phyloP scores from a whole-genome alignment of 1,140 invertebrate genomes.

The Phymastichus coffea region DNA sequence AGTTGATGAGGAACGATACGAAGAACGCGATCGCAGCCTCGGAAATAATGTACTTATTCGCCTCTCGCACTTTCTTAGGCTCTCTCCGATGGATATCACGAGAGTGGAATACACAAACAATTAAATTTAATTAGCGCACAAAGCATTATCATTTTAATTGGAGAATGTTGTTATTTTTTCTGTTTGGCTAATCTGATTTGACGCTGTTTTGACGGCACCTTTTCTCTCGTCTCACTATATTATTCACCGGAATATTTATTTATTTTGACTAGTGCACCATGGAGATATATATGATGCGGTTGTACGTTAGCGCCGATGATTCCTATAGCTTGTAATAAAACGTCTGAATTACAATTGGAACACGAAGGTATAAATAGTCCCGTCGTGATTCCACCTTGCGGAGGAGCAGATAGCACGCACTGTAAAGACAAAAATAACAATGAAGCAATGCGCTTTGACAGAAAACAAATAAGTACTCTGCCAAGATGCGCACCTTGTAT shows the following conservation, averaged over 20 bases:
- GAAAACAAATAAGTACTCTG: too few relatives aligned
- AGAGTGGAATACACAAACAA: slow-evolving; percentile 65
- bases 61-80: slow-evolving; percentile 73
- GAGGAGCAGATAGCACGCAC: slow-evolving; percentile 75
- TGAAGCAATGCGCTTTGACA: not conserved
- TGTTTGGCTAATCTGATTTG: too few relatives aligned
- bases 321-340: slow-evolving; percentile 81
- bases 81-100: slow-evolving; percentile 76
- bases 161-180: not conserved
- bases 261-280: slow-evolving; percentile 90
- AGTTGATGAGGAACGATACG: slow-evolving; percentile 86
- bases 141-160: not conserved
- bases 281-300: slow-evolving; percentile 92
- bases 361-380: slow-evolving; percentile 86
- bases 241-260: slow-evolving; percentile 7
- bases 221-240: slow-evolving; percentile 6
- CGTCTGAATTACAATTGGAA: slow-evolving; percentile 66
- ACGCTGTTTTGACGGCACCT: too few relatives aligned
- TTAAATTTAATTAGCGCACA: not conserved
- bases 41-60: slow-evolving; percentile 87
- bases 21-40: slow-evolving; percentile 81
- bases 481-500: slow-evolving; percentile 80
- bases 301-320: slow-evolving; percentile 91
- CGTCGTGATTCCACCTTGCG: slow-evolving; percentile 69
- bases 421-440: slow-evolving; percentile 44